phyloP scores from a whole-genome alignment of 2,888 invertebrate genomes.

The Macrosiphum euphorbiae region DNA sequence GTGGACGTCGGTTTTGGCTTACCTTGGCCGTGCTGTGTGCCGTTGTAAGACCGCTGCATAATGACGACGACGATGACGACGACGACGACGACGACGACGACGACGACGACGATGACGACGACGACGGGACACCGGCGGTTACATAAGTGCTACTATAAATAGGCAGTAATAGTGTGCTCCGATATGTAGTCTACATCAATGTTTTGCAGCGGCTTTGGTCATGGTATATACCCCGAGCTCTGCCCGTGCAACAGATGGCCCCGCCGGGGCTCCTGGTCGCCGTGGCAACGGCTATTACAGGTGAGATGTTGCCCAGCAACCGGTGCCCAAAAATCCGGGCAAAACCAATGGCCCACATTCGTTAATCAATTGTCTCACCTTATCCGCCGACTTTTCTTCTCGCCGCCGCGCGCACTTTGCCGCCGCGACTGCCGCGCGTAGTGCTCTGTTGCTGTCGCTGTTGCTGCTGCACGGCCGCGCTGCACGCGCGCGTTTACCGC shows the following conservation, averaged over 20 bases:
- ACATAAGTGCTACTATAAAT: conserved; percentile 64
- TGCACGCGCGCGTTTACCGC: not conserved
- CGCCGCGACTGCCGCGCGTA: not conserved
- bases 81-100: not conserved
- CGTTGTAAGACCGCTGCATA: conserved; percentile 37
- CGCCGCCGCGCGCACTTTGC: not conserved
- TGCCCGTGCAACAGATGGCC: conserved; percentile 63
- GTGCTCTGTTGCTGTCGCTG: not conserved
- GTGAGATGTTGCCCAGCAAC: conserved; percentile 64
- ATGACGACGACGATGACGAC: not conserved
- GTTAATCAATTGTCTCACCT: conserved; percentile 65
- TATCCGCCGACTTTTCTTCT: conserved; percentile 47
- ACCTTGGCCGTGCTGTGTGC: conserved; percentile 57
- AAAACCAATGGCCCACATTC: conserved; percentile 65
- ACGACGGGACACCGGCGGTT: conserved; percentile 55
- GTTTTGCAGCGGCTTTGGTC: conserved; percentile 64
- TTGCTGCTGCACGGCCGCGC: not conserved
- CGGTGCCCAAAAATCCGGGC: conserved; percentile 65
- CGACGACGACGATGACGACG: conserved; percentile 2
- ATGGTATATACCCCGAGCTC: conserved; percentile 52
- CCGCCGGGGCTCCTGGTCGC: conserved; percentile 64
- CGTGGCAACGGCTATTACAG: conserved; percentile 64
- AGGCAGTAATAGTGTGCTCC: conserved; percentile 57
- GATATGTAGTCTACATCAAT: conserved; percentile 55
- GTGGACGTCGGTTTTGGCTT: not conserved